These are phyloP conservation scores for Sebastiscus tertius DNA, from an alignment of 2,797 vertebrate genomes.

Conservation along the genomic window DNA sequence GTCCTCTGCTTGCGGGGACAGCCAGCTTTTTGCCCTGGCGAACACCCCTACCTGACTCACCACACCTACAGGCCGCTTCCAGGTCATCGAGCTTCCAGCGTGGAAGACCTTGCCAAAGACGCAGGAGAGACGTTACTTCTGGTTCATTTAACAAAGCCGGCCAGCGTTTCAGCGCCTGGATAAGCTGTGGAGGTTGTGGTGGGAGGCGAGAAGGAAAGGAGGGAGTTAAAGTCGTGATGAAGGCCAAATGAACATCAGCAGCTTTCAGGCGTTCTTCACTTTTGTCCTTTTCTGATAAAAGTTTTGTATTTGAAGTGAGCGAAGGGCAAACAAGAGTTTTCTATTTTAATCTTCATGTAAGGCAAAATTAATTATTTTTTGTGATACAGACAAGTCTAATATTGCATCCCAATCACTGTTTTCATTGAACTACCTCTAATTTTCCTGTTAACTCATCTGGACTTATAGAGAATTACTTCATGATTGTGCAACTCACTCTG, in stretches of 20 bases:
- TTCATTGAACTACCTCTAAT: background rate
- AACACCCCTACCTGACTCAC: constrained; percentile 84
- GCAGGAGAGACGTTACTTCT: constrained; percentile 68
- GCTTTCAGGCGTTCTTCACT: constrained; percentile 46
- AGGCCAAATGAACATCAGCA: constrained; percentile 61
- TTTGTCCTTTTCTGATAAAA: constrained; percentile 56
- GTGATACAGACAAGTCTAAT: background rate
- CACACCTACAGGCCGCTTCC: constrained; percentile 82
- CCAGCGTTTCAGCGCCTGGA: constrained; percentile 63
- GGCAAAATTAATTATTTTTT: background rate
- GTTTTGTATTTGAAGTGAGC: constrained; percentile 41
- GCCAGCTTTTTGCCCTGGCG: constrained; percentile 52
- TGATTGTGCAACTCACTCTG: background rate
- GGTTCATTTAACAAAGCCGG: constrained; percentile 73
- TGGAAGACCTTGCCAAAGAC: constrained; percentile 79
- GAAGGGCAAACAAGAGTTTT: background rate
- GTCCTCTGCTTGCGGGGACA: constrained; percentile 71
- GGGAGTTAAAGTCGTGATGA: constrained; percentile 44
- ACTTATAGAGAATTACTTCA: background rate
- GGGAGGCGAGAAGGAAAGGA: constrained; percentile 19
- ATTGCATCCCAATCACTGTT: background rate
- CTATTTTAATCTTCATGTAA: background rate
- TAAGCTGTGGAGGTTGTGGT: constrained; percentile 27
- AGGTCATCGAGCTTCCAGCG: constrained; percentile 78
- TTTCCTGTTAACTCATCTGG: background rate